phyloP scores from a whole-genome alignment of 2,113 vertebrate species.

The Hoplias malabaricus region DNA sequence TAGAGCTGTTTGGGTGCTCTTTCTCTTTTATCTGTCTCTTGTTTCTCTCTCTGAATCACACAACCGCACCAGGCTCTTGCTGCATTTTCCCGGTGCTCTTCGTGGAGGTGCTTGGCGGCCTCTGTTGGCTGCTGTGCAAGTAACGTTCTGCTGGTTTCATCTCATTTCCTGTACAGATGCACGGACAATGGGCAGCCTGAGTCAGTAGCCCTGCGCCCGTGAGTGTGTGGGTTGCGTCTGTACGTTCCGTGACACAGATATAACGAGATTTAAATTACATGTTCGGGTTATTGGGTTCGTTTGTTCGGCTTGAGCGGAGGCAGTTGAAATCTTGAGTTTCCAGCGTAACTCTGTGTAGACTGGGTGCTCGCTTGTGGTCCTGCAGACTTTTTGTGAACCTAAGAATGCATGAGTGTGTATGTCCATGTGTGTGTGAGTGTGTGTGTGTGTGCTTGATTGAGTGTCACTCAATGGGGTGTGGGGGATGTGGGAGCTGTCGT shows the following conservation, averaged over 20 bases:
- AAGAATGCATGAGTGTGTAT: neutral
- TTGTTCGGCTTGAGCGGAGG: neutral
- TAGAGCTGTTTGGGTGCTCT: neutral
- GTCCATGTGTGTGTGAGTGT: neutral
- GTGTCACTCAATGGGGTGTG: constrained; percentile 47
- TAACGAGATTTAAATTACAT: constrained; percentile 12
- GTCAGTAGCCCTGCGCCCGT: neutral
- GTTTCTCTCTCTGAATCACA: neutral
- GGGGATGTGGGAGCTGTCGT: constrained; percentile 76
- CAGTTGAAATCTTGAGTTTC: neutral
- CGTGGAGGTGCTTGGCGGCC: constrained; percentile 26
- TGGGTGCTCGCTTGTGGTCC: neutral
- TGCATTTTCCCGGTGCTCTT: neutral
- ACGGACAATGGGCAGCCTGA: constrained; percentile 29
- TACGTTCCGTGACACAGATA: constrained; percentile 4
- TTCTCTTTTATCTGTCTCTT: neutral
- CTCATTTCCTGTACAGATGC: constrained; percentile 43
- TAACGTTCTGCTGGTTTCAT: constrained; percentile 39
- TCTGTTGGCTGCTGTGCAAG: constrained; percentile 37
- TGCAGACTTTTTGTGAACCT: neutral
- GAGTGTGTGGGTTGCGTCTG: neutral
- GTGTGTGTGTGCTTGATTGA: neutral
- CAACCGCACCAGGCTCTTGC: neutral
- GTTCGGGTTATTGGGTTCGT: neutral
- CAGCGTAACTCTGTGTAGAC: neutral